Base-by-base conservation (phyloP, 2,888 invertebrate genomes). In the Cyrtodaria siliqua region DNA sequence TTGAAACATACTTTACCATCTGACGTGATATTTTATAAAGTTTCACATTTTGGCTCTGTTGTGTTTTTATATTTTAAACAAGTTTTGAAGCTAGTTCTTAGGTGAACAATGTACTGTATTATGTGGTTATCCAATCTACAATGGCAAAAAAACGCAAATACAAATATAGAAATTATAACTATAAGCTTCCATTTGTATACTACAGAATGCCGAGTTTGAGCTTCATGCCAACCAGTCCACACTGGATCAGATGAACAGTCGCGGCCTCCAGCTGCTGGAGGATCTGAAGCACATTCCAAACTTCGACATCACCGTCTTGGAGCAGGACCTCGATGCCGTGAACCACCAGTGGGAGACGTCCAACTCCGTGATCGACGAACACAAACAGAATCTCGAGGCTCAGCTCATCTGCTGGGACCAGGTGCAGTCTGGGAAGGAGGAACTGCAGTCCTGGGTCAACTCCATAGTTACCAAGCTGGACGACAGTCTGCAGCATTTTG, bases 321-420 rank as follows among this genome's bases (percentile, higher is more conserved):
- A 88, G 73, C 82, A 84, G 61, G 90, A 90, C 68, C 79, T 90
- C 23, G 89, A 89, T 60, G 68, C 77, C 9, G 73, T 88, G 61
- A 91, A 90, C 75, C 85, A 86, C 56, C 69, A 83, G 40, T 91
- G 90, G 90, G 89, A 91, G 61, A 85, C 85, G 6, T 79, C 89
- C 14, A 88, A 89, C 68, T 72, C 83, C 23, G 88, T 88, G 64
- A 95, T 96, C 2, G 94, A 96, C 6, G 96, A 96, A 83, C 95
- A 95, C 83, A 95, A 96, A 24, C 97, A 97, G 92, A 95, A 95
- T 63, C 95, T 96, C 59, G 98, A 98, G 93, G 96, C 97, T 0
- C 97, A 98, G 93, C 94, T 96, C 0, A 96, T 97, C n/a, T 96
- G 98, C 62, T 98, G 98, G 97, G 96, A 97, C 87, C 97, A 98